Evolutionary conservation across 2,797 vertebrate species (phyloP), one percentile per base, ranked within the genome.

Genomic region (Arrhamphus sclerolepis): DNA sequence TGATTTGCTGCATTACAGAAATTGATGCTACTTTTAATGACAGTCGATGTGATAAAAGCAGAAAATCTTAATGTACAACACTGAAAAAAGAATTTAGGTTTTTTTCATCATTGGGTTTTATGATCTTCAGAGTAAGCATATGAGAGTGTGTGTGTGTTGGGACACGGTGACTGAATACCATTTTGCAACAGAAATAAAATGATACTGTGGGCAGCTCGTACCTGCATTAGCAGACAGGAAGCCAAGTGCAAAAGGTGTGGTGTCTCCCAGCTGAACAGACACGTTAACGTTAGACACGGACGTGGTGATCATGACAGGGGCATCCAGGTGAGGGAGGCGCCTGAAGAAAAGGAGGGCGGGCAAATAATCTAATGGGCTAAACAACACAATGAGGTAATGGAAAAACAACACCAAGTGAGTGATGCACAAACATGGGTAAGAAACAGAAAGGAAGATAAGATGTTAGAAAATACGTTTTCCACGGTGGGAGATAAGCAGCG

Each of bases 191-290:
- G 7, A 28, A 28, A 29, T 29, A 29, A 29, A 29, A 29, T 29
- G 3, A 29, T 7, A 29, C 28, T 29, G 28, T 34, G 31, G 51
- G 44, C 6, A 60, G 41, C n/a, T 14, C 46, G 28, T 93, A 98
- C 98, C 98, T 88, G 95, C 83, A 63, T 87, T 92, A 55, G 94
- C 88, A 41, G 95, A 96, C 81, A 96, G 94, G 89, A 98, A 96
- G 67, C 96, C 96, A 28, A 99, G 87, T 54, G 98, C 96, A 1
- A 99, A 99, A 28, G 98, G 96, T 0, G 96, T 96, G 0, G 96
- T 97, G 90, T 98, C 95, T 62, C 94, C 95, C 69, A 99, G 92
- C 88, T 98, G 98, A 70, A 98, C 92, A 0, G 96, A 98, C 77
- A 98, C 90, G 0, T 92, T 99, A 54, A 99, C 89, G 0, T 98